These are phyloP conservation scores for Halcyon leucocephala DNA, from an alignment of 2,797 vertebrate species.

Conservation along the genomic window DNA sequence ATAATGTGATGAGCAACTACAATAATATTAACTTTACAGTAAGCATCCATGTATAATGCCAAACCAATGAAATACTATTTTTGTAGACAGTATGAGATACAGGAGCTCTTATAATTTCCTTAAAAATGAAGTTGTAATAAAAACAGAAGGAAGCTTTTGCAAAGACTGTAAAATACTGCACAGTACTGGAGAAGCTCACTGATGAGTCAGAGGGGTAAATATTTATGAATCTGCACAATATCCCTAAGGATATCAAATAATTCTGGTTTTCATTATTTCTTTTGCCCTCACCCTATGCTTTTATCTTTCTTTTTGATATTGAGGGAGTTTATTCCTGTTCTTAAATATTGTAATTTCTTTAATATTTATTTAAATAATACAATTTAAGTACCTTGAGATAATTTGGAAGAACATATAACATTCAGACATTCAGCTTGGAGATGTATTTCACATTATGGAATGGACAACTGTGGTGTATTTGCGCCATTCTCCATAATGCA, in stretches of 20 bases:
- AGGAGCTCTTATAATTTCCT: not conserved
- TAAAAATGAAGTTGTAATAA: not conserved
- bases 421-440: not conserved
- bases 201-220: not conserved
- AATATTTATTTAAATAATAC: not conserved
- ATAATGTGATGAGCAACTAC: not conserved
- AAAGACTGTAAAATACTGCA: not conserved
- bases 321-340: not conserved
- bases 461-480: not conserved
- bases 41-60: not conserved
- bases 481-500: not conserved
- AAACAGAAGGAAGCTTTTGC: not conserved
- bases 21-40: not conserved
- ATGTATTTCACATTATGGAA: not conserved
- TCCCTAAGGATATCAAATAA: not conserved
- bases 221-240: not conserved
- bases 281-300: not conserved
- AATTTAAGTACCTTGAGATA: not conserved
- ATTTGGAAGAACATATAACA: not conserved
- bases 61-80: not conserved
- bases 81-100: not conserved
- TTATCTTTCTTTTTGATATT: not conserved
- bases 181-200: not conserved
- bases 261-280: not conserved
- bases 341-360: not conserved